phyloP scores from a whole-genome alignment of 2,888 invertebrate genomes.

The Diaprepes abbreviatus region DNA sequence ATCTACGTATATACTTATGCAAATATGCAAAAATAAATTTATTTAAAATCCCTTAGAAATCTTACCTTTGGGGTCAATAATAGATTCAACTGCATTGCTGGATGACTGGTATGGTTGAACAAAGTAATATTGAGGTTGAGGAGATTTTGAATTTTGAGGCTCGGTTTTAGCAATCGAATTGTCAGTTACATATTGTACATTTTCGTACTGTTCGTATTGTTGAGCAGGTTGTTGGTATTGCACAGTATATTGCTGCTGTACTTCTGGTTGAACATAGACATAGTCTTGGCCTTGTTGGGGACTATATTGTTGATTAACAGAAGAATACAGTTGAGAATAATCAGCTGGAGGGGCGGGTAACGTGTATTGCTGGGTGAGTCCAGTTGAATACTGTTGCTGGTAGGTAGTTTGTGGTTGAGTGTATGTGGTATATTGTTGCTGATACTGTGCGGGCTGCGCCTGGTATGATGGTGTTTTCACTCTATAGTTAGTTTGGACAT shows the following conservation, averaged over 20 bases:
- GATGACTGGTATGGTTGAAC: slow-evolving; percentile 61
- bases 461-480: slow-evolving; percentile 17
- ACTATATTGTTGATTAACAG: slow-evolving; percentile 23
- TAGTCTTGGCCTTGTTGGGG: slow-evolving; percentile 16
- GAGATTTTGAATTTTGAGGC: slow-evolving; percentile 49
- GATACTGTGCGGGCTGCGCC: slow-evolving; percentile 2
- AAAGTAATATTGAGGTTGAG: slow-evolving; percentile 59
- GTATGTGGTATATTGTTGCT: slow-evolving; percentile 9
- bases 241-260: slow-evolving; percentile 12
- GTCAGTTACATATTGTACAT: slow-evolving; percentile 61
- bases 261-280: slow-evolving; percentile 12
- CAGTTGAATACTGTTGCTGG: slow-evolving; percentile 10
- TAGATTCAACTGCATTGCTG: slow-evolving; percentile 60
- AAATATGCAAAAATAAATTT: too few relatives aligned
- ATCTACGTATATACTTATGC: too few relatives aligned
- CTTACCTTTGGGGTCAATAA: slow-evolving; percentile 62
- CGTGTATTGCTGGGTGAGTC: neutral
- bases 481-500: slow-evolving; percentile 52
- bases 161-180: slow-evolving; percentile 55
- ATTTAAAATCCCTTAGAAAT: neutral
- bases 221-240: slow-evolving; percentile 56
- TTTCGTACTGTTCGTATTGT: slow-evolving; percentile 54
- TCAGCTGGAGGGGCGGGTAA: neutral
- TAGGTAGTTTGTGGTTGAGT: slow-evolving; percentile 1
- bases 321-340: slow-evolving; percentile 60